phyloP scores from a whole-genome alignment of 2,113 vertebrate genomes.

The Toxotes chatareus region DNA sequence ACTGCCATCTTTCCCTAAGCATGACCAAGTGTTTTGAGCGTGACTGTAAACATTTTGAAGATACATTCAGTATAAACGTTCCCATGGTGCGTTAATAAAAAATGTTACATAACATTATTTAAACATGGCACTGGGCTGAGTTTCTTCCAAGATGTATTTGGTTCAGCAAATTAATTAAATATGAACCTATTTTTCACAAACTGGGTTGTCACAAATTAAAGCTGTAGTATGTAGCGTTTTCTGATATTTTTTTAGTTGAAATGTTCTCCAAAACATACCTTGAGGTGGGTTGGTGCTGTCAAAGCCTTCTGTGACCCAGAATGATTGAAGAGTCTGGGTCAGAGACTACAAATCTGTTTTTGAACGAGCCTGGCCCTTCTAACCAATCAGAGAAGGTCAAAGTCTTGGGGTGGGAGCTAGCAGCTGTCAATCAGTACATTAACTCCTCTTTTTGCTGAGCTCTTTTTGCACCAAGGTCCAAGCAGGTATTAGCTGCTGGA shows the following conservation, averaged over 20 bases:
- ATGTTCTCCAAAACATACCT: no score
- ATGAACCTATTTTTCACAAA: neutral
- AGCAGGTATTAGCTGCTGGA: neutral
- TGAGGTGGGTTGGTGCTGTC: no score
- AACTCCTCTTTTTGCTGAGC: neutral
- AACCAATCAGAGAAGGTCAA: neutral
- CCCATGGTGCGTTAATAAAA: neutral
- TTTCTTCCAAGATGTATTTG: no score
- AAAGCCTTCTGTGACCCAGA: no score
- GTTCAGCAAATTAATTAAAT: neutral
- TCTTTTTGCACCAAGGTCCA: neutral
- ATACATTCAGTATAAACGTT: neutral
- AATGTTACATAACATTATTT: neutral
- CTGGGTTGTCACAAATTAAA: neutral
- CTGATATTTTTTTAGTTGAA: neutral
- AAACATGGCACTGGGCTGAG: neutral
- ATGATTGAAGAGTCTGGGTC: no score
- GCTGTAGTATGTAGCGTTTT: neutral
- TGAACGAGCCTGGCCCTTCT: neutral
- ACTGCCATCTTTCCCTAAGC: neutral
- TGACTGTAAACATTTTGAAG: neutral
- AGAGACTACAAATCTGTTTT: neutral
- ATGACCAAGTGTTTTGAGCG: no score
- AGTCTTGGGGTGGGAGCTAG: no score
- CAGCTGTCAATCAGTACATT: neutral